Conservation (phyloP, 2,888 invertebrate genomes). For the Dynastes tityus region DNA sequence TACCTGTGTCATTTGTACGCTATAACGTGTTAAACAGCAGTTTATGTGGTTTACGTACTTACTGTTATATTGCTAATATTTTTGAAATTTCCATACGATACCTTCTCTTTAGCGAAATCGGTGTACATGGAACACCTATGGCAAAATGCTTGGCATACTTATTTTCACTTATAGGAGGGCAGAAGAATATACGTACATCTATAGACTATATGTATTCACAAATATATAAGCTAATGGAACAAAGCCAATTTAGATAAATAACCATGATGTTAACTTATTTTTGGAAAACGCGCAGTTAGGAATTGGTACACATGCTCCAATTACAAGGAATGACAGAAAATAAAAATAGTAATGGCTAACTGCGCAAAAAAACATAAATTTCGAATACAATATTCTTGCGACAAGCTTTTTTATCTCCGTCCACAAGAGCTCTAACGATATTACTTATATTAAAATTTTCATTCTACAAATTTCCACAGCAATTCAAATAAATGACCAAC, state of each 20-base stretch:
- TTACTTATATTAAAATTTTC: no score
- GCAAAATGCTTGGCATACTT: background rate
- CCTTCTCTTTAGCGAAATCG: background rate
- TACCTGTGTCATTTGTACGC: background rate
- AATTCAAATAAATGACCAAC: no score
- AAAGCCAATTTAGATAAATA: conserved; percentile 25
- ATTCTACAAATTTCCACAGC: no score
- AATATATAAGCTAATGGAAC: background rate
- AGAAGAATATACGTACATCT: background rate
- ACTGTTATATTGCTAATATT: background rate
- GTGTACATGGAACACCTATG: no score
- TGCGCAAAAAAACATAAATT: no score
- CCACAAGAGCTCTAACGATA: no score
- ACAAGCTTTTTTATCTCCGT: no score
- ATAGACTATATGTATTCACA: background rate
- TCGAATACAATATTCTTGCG: no score
- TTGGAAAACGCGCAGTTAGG: background rate
- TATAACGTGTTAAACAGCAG: background rate
- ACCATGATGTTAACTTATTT: background rate
- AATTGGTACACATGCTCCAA: no score
- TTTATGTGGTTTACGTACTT: background rate
- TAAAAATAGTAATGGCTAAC: no score
- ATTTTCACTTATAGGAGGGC: background rate
- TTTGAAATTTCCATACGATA: background rate
- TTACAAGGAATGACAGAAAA: no score